Evolutionary conservation across 2,888 invertebrate genomes (phyloP).

Genomic region (Macaria liturata): DNA sequence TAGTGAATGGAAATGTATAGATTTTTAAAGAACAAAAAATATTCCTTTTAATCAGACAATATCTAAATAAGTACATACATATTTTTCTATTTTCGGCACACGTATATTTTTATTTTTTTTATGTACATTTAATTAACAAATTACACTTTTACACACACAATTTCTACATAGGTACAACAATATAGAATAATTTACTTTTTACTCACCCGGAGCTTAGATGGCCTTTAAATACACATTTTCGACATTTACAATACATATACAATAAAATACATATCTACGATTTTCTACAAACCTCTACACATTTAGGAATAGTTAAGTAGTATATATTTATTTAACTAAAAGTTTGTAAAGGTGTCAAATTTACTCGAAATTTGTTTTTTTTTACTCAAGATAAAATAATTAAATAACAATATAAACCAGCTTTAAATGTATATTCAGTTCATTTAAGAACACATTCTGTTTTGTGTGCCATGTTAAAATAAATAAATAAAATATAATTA

Average conservation of each 20-base stretch:
- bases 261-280: slow-evolving; percentile 9
- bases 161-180: slow-evolving; percentile 4
- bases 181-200: slow-evolving; percentile 43
- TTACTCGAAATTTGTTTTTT: no score
- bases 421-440: no score
- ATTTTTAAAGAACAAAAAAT: not conserved
- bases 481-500: no score
- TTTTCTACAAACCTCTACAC: slow-evolving; percentile 12
- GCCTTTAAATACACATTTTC: slow-evolving; percentile 41
- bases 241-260: slow-evolving; percentile 10
- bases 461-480: no score
- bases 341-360: no score
- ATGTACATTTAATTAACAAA: slow-evolving; percentile 1
- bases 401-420: no score
- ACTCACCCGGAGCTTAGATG: slow-evolving; percentile 65
- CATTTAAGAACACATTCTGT: no score
- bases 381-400: no score
- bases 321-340: no score
- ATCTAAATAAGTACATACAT: no score
- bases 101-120: not conserved
- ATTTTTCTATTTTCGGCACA: no score
- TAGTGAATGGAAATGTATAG: no score
- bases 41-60: not conserved
- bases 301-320: not conserved
- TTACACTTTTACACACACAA: not conserved